Percentiles rank a stretch among this genome's conserved stretches.
phyloP scores from a whole-genome alignment of 2,113 vertebrate species.

The Raja brachyura region DNA sequence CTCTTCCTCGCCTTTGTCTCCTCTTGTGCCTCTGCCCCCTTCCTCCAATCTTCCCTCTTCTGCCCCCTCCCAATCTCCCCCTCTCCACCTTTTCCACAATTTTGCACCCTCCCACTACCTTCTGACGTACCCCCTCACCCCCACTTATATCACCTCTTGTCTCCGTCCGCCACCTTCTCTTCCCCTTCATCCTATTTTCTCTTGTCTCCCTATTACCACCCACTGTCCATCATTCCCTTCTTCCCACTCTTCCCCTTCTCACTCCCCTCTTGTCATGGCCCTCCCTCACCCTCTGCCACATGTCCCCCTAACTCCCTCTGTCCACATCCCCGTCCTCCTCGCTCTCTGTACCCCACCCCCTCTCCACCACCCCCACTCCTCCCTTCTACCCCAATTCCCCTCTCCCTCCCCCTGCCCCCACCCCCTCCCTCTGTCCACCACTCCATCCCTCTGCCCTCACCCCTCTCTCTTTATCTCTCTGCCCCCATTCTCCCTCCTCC shows the following conservation, averaged over 20 bases:
- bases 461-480: too few relatives aligned
- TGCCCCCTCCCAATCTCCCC: neutral
- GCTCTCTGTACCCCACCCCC: neutral
- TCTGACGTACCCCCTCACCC: too few relatives aligned
- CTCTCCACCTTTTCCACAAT: neutral
- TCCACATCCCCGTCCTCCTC: too few relatives aligned
- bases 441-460: too few relatives aligned
- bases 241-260: too few relatives aligned
- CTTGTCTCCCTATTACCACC: neutral
- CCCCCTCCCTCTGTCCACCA: too few relatives aligned
- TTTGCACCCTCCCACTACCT: neutral
- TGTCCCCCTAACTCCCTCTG: neutral
- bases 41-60: neutral
- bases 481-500: too few relatives aligned
- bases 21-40: neutral
- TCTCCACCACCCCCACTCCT: neutral
- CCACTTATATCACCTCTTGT: too few relatives aligned
- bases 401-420: neutral
- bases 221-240: neutral
- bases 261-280: too few relatives aligned
- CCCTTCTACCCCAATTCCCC: neutral
- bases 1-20: neutral
- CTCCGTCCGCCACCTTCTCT: neutral
- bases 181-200: neutral
- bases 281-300: neutral